These are phyloP conservation scores for Pheosia gnoma DNA, from an alignment of 2,888 invertebrate species.

Conservation along the genomic window DNA sequence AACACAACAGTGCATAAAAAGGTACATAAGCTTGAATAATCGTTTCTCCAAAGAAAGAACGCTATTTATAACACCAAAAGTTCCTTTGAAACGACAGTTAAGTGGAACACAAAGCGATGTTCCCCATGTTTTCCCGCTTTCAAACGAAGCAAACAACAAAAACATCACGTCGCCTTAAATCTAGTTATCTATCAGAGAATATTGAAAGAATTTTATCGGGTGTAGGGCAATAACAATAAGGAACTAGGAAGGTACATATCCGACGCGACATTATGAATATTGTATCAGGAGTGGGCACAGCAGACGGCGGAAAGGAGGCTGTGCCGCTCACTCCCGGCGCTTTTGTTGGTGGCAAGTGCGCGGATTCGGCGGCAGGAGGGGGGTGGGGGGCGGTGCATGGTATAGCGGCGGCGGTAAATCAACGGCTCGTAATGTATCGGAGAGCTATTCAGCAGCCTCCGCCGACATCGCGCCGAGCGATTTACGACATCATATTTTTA, in stretches of 20 bases:
- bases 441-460: neutral
- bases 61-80: neutral
- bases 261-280: conserved; percentile 4
- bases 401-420: conserved; percentile 5
- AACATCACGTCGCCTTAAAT: too few species aligned
- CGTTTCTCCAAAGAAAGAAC: neutral
- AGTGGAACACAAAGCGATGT: neutral
- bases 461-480: neutral
- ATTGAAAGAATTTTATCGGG: conserved; percentile 4
- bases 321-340: neutral
- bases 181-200: neutral
- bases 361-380: neutral
- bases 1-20: neutral
- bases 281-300: neutral
- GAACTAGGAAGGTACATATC: neutral
- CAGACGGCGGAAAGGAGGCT: neutral
- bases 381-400: too few species aligned
- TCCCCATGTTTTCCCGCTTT: neutral
- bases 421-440: conserved; percentile 2
- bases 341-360: neutral
- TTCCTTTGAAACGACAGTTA: neutral
- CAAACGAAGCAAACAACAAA: neutral
- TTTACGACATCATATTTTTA: conserved; percentile 11
- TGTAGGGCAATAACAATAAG: conserved; percentile 3
- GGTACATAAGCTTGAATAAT: neutral